phyloP scores from a whole-genome alignment of 1,140 invertebrate species.

The Pseudomyrmex sp. region DNA sequence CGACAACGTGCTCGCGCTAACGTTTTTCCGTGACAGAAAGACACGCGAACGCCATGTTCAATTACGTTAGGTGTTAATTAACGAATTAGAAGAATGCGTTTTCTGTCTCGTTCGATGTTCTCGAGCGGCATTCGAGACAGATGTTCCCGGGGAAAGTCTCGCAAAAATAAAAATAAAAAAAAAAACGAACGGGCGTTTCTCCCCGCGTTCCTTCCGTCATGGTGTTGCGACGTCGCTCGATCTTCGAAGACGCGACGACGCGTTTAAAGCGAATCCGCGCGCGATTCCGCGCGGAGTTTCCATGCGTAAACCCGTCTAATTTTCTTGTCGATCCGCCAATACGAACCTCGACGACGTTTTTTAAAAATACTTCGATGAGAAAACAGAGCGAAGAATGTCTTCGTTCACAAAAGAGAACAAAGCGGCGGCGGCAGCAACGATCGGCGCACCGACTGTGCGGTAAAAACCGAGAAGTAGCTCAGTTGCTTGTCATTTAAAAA shows the following conservation, averaged over 20 bases:
- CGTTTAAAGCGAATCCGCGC: background rate
- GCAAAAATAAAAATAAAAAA: background rate
- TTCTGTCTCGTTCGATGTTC: no score
- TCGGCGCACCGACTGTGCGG: background rate
- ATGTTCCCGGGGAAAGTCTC: background rate
- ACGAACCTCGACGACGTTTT: background rate
- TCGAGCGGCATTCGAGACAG: background rate
- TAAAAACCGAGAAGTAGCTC: constrained; percentile 33
- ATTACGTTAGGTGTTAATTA: no score
- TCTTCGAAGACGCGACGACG: background rate
- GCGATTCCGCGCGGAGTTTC: constrained; percentile 61
- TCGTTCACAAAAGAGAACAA: background rate
- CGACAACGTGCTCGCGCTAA: constrained; percentile 29
- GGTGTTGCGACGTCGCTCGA: background rate
- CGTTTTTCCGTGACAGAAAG: constrained; percentile 1
- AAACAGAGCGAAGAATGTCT: constrained; percentile 22
- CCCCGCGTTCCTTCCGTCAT: background rate
- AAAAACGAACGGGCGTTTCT: background rate
- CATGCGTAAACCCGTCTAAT: constrained; percentile 70
- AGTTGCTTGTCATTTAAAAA: constrained; percentile 56
- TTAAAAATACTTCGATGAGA: constrained; percentile 36
- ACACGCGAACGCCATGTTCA: no score
- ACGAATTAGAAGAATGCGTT: no score
- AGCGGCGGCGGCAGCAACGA: constrained; percentile 1
- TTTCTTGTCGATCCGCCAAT: constrained; percentile 21